phyloP scores from a whole-genome alignment of 2,113 vertebrate species.

The Sialia sialis region DNA sequence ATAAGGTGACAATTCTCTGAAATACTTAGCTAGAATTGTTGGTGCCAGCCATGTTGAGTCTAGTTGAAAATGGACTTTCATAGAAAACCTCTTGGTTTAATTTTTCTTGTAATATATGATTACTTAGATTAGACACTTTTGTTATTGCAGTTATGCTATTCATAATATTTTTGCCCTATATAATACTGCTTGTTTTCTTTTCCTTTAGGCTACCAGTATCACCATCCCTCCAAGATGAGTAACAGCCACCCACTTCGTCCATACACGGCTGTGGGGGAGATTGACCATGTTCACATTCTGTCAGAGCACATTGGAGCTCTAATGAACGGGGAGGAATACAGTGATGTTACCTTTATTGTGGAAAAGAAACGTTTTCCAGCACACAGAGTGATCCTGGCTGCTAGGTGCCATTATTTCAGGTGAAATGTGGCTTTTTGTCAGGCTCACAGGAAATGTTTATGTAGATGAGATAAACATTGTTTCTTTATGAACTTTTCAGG shows the following conservation, averaged over 20 bases:
- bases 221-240: constrained; percentile 83
- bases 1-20: background rate
- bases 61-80: background rate
- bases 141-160: background rate
- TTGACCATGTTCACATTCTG: constrained; percentile 95
- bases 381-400: constrained; percentile 94
- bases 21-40: background rate
- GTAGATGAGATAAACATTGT: constrained; percentile 28
- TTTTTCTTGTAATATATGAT: background rate
- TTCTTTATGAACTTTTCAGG: constrained; percentile 46
- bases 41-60: background rate
- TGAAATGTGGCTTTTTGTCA: constrained; percentile 56
- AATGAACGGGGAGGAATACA: constrained; percentile 92
- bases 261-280: constrained; percentile 90
- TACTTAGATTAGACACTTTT: background rate
- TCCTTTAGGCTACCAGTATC: constrained; percentile 53
- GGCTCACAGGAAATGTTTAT: constrained; percentile 4
- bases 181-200: background rate
- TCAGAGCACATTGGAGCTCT: constrained; percentile 96
- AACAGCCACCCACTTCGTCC: constrained; percentile 93
- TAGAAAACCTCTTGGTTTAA: background rate
- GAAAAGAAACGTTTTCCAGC: constrained; percentile 94
- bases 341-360: constrained; percentile 95
- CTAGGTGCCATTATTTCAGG: constrained; percentile 98
- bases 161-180: background rate